A percentile compares a stretch with the other conserved stretches of the same genome.
phyloP scores from a whole-genome alignment of 2,888 invertebrate species.

The Drosophila anceps region DNA sequence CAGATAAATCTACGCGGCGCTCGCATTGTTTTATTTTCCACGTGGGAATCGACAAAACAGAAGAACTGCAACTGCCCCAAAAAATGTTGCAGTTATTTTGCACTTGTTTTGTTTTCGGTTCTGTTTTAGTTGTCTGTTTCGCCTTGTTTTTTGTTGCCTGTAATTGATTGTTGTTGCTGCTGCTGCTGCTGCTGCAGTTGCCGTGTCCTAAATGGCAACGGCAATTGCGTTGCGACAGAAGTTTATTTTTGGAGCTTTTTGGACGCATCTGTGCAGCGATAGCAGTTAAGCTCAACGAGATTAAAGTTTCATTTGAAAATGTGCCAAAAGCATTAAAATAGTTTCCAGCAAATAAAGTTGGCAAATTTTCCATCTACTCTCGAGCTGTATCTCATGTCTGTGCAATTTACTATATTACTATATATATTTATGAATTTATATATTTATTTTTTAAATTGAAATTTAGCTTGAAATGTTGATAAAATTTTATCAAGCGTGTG shows the following conservation, averaged over 20 bases:
- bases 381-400: neutral
- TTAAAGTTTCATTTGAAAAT: conserved; percentile 70
- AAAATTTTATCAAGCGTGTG: conserved; percentile 46
- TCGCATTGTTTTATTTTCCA: conserved; percentile 75
- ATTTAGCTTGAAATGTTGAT: conserved; percentile 24
- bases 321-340: conserved; percentile 66
- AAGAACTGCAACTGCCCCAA: conserved; percentile 42
- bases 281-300: conserved; percentile 35
- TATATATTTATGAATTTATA: too few species aligned
- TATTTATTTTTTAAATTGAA: too few species aligned
- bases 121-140: conserved; percentile 39
- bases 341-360: conserved; percentile 45
- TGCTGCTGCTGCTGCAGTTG: conserved; percentile 20
- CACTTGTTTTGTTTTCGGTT: conserved; percentile 40
- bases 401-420: too few species aligned
- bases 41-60: conserved; percentile 69
- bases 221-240: conserved; percentile 64
- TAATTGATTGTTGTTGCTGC: conserved; percentile 57
- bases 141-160: conserved; percentile 16
- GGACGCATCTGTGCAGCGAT: conserved; percentile 18
- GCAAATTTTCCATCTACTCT: conserved; percentile 6
- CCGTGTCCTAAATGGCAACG: conserved; percentile 61
- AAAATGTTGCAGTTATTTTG: conserved; percentile 62
- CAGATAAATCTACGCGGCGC: conserved; percentile 74
- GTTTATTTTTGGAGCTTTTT: conserved; percentile 54